Base-by-base conservation (phyloP, 2,888 invertebrate species). In the Ashinkailepas kermadecensis region DNA sequence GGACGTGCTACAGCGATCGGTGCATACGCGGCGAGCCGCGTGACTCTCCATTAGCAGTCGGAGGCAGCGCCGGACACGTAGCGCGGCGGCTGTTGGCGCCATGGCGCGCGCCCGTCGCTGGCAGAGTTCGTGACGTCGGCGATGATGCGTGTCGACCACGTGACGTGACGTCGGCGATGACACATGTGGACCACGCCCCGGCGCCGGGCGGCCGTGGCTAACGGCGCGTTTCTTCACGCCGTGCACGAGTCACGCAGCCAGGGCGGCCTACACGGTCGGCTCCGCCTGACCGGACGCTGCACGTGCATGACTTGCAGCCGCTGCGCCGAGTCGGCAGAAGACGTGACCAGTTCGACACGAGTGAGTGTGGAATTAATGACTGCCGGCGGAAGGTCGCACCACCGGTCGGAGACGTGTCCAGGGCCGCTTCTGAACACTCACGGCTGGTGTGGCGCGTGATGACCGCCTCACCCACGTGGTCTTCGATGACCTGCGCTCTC, bases 321-420 rank as follows among this genome's bases (percentile, higher is more conserved):
- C 39, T 8, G 39, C 39, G 15, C 10, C 23, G 15, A 25, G 15
- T 25, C 23, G 12, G 67, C 39, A 15, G 70, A 23, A 25, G 39
- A 70, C 70, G 39, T 70, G 70, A 70, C 70, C 13, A 13, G 70
- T 70, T 70, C 70, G 70, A 70, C 70, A 70, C 70, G 70, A 70
- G 70, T 39, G 15, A 39, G 70, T 23, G 70, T 10, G 7, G 15
- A 8, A 70, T 25, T 70, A 15, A 70, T 70, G 70, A 39, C 70
- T 25, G 70, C 0, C 15, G 39, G 11, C 67, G 67, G 18, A 1
- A 39, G 62, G 12, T 62, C 62, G 18, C 15, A 18, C 62, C 62
- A 7, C 62, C 18, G 9, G 7, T 18, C 62, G 39, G 39, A 39
- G 39, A 39, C 39, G 39, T 39, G 39, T 39, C 39, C 39, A 4